A percentile compares a stretch with the other conserved stretches of the same genome.
Evolutionary conservation across 2,113 vertebrate species (phyloP).

Genomic region (Eretmochelys imbricata): DNA sequence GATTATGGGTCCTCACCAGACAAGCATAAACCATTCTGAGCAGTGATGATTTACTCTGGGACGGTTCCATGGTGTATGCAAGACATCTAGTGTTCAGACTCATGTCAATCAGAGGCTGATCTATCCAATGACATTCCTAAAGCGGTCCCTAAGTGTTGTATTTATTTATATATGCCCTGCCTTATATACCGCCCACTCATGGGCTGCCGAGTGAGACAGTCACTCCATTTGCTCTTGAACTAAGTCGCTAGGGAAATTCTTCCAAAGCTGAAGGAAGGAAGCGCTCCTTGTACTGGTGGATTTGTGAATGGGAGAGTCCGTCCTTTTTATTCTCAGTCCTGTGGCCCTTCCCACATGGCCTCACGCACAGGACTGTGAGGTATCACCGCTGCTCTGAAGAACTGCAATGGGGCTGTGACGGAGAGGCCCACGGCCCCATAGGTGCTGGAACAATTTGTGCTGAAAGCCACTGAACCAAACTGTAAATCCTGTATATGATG

Average conservation of each 20-base stretch:
- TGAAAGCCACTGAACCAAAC: no score
- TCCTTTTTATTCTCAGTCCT: not conserved
- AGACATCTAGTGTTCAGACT: not conserved
- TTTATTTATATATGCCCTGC: conserved; percentile 6
- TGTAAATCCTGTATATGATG: no score
- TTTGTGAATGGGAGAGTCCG: not conserved
- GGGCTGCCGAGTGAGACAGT: not conserved
- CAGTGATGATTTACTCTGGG: not conserved
- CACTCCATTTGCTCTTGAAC: conserved; percentile 4
- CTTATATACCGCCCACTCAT: conserved; percentile 7
- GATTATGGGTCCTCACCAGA: not conserved
- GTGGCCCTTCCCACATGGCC: not conserved
- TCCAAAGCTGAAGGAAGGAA: not conserved
- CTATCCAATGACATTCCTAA: not conserved
- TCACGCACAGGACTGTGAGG: not conserved
- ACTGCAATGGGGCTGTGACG: no score
- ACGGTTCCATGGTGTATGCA: not conserved
- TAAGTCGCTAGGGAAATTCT: not conserved
- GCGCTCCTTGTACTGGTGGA: not conserved
- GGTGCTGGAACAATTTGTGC: no score
- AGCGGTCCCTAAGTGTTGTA: not conserved
- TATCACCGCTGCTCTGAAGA: not conserved
- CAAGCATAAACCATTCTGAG: fast-evolving
- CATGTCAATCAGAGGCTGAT: fast-evolving
- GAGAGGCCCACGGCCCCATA: not conserved